Percentiles rank a stretch among this genome's conserved stretches.
Conservation (phyloP, 2,113 vertebrate species). For the Takifugu flavidus region DNA sequence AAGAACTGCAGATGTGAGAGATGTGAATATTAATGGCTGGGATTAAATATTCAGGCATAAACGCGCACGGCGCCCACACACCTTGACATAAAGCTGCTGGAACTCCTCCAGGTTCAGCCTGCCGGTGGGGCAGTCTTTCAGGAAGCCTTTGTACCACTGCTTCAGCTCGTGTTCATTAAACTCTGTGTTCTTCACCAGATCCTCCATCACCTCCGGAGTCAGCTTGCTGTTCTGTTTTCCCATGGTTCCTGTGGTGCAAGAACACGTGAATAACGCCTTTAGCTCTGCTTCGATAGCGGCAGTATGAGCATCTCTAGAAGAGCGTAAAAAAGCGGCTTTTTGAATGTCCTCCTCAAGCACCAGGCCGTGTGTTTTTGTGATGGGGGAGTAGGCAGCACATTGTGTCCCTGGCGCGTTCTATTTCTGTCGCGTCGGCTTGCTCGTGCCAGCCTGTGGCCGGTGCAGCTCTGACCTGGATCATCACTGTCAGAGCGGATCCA, state of each 20-base stretch:
- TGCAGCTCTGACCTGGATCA: slow-evolving; percentile 58
- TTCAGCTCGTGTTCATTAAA: slow-evolving; percentile 82
- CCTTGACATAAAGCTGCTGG: slow-evolving; percentile 81
- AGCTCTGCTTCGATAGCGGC: slow-evolving; percentile 14
- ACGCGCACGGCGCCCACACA: slow-evolving; percentile 31
- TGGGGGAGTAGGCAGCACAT: slow-evolving; percentile 4
- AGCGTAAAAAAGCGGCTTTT: slow-evolving; percentile 2
- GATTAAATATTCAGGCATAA: neutral
- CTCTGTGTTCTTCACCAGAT: slow-evolving; percentile 95
- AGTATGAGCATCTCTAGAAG: slow-evolving; percentile 4
- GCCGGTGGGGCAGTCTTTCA: slow-evolving; percentile 79
- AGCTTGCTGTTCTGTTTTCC: slow-evolving; percentile 99
- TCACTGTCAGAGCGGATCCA: slow-evolving; percentile 48
- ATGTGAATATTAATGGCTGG: slow-evolving; percentile 8
- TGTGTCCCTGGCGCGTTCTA: slow-evolving; percentile 49
- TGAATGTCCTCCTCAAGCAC: slow-evolving; percentile 11
- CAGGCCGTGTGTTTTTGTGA: slow-evolving; percentile 2
- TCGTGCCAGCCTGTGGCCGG: slow-evolving; percentile 41
- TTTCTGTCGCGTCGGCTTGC: slow-evolving; percentile 53
- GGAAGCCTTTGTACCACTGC: slow-evolving; percentile 82
- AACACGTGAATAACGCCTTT: slow-evolving; percentile 55
- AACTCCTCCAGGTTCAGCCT: slow-evolving; percentile 80
- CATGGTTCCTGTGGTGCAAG: slow-evolving; percentile 84
- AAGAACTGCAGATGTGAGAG: slow-evolving; percentile 84
- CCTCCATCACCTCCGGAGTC: slow-evolving; percentile 98